Evolutionary conservation across 2,888 invertebrate genomes (phyloP).

Genomic region (Coleophora flavipennella): DNA sequence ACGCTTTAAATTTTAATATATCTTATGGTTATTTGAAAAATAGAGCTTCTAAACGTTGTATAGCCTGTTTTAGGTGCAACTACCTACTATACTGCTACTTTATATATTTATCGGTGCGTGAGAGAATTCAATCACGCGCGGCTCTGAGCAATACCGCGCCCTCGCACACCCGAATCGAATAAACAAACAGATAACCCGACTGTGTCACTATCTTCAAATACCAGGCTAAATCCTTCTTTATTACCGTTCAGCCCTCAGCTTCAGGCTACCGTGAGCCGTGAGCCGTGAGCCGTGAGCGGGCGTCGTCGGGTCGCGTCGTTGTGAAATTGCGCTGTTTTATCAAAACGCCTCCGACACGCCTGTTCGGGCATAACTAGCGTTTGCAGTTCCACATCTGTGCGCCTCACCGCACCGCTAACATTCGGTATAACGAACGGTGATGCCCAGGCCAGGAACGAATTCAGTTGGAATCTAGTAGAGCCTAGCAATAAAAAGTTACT

Average conservation of each 20-base stretch:
- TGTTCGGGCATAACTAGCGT: conserved; percentile 14
- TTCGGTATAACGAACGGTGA: conserved; percentile 2
- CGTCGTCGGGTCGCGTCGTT: too few relatives aligned
- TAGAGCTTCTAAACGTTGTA: too few relatives aligned
- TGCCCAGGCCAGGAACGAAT: too few relatives aligned
- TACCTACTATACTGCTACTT: too few relatives aligned
- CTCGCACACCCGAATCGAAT: conserved; percentile 1
- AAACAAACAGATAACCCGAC: conserved; percentile 11
- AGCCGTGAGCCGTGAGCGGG: conserved; percentile 13
- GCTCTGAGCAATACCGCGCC: too few relatives aligned
- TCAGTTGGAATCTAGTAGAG: too few relatives aligned
- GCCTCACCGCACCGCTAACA: conserved; percentile 20
- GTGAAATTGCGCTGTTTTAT: conserved; percentile 57
- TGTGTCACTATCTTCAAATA: conserved; percentile 12
- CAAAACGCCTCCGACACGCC: conserved; percentile 39
- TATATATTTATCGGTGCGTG: too few relatives aligned
- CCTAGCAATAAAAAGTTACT: too few relatives aligned
- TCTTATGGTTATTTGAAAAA: too few relatives aligned
- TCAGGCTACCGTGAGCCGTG: conserved; percentile 1
- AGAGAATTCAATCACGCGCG: too few relatives aligned
- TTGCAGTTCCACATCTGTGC: conserved; percentile 32
- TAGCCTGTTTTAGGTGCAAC: too few relatives aligned
- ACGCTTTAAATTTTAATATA: too few relatives aligned
- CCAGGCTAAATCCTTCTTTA: conserved; percentile 22
- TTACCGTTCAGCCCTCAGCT: conserved; percentile 21